Base-by-base conservation (phyloP, 2,113 vertebrate genomes). In the Siniperca knerii region DNA sequence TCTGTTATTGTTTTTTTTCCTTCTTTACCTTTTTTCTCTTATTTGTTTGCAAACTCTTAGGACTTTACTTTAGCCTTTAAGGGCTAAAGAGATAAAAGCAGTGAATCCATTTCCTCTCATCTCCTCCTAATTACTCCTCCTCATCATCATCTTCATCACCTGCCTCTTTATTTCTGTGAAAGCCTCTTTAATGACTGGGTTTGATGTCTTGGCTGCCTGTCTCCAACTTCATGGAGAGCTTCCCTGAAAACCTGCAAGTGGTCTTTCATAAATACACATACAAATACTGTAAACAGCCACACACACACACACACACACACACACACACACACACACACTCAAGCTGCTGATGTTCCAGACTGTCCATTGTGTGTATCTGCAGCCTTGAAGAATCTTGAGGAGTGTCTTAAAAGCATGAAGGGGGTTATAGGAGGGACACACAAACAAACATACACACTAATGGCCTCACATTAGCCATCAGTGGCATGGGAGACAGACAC, bases 331-430 rank as follows among this genome's bases (percentile, higher is more conserved):
- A 77, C 58, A 52, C 54, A 69, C 60, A 71, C 58, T 84, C n/a
- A 82, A 25, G 48, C 76, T 87, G 77, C 77, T 87, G 82, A 75
- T 89, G 84, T 89, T 81, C 86, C 93, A 73, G 84, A 69, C 87
- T 62, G 75, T 85, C 89, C 64, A 89, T 94, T 96, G 95, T 96
- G 92, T 90, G 72, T 93, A 54, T 91, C 82, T 73, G 52, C 89
- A 92, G 93, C 94, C 95, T 96, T 95, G 93, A 94, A 96, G 94
- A 93, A 92, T 91, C 94, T 93, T 85, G 90, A 95, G 88, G 92
- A 93, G 86, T 79, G 84, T 92, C 94, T 96, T 96, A 95, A 96
- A 95, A 96, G 96, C 95, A 93, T 94, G 82, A 93, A 95, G 86
- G 92, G 82, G 87, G 89, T 90, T 93, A 83, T 92, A 75, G 87